Evolutionary conservation across 2,888 invertebrate genomes (phyloP).

Genomic region (Cephus runcator): DNA sequence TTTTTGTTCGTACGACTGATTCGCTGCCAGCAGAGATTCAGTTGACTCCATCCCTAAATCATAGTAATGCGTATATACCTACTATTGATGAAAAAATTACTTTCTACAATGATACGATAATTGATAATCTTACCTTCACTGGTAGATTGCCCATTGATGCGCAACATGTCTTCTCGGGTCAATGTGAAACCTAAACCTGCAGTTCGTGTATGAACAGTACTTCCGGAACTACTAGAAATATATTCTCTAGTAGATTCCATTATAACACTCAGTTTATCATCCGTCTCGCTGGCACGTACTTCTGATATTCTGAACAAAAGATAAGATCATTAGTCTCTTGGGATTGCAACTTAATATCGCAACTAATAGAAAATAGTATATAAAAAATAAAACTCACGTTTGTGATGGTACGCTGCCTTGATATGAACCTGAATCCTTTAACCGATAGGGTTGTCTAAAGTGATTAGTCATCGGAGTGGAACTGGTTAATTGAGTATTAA

Average conservation of each 20-base stretch:
- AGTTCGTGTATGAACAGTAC: slow-evolving; percentile 49
- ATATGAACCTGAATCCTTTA: slow-evolving; percentile 33
- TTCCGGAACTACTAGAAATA: slow-evolving; percentile 66
- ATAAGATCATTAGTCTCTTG: background rate
- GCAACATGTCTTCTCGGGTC: slow-evolving; percentile 51
- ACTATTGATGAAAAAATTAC: slow-evolving; percentile 1
- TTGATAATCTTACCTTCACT: slow-evolving; percentile 25
- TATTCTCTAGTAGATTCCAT: slow-evolving; percentile 74
- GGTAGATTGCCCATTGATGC: slow-evolving; percentile 52
- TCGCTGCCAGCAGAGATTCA: slow-evolving; percentile 37
- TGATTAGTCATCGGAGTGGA: slow-evolving; percentile 61
- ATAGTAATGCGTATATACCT: background rate
- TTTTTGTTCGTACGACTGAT: slow-evolving; percentile 54
- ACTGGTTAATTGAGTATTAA: slow-evolving; percentile 47
- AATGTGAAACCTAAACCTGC: slow-evolving; percentile 50
- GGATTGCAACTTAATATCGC: background rate
- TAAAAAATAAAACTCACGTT: slow-evolving; percentile 31
- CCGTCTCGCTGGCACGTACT: slow-evolving; percentile 35
- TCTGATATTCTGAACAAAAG: slow-evolving; percentile 33
- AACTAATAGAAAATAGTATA: background rate
- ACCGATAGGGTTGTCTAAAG: slow-evolving; percentile 47
- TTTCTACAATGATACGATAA: slow-evolving; percentile 2
- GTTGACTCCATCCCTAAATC: slow-evolving; percentile 38
- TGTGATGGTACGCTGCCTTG: slow-evolving; percentile 24
- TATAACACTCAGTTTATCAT: slow-evolving; percentile 70